These are phyloP conservation scores for Tenebrosternarchus preto DNA, from an alignment of 2,113 vertebrate genomes.

Conservation along the genomic window DNA sequence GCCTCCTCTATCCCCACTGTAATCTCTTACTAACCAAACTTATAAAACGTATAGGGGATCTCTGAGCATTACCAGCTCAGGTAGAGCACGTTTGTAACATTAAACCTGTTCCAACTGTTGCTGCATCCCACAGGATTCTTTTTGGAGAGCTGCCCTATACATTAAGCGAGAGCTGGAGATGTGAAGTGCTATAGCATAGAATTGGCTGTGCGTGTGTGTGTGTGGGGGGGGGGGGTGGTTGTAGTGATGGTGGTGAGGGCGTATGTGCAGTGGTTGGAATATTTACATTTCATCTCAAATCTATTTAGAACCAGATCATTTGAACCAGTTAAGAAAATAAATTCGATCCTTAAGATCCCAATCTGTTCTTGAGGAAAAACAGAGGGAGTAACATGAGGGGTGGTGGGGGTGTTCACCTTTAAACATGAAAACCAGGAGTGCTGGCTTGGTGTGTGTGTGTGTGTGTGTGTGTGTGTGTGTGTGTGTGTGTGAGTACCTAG, in stretches of 20 bases:
- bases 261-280: slow-evolving; percentile 19
- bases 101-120: neutral
- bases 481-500: neutral
- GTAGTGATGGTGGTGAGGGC: neutral
- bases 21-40: neutral
- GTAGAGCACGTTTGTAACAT: neutral
- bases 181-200: neutral
- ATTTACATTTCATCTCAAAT: slow-evolving; percentile 63
- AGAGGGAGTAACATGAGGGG: slow-evolving; percentile 38
- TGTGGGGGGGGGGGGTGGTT: slow-evolving; percentile 14
- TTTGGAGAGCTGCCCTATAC: slow-evolving; percentile 47
- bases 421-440: slow-evolving; percentile 30
- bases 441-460: slow-evolving; percentile 14
- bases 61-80: neutral
- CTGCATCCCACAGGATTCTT: slow-evolving; percentile 2
- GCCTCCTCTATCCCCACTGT: too few relatives aligned
- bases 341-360: slow-evolving; percentile 64
- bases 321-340: slow-evolving; percentile 68
- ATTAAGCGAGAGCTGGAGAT: slow-evolving; percentile 19
- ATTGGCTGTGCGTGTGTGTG: slow-evolving; percentile 19
- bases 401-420: slow-evolving; percentile 51
- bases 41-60: neutral
- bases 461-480: slow-evolving; percentile 11
- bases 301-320: slow-evolving; percentile 61
- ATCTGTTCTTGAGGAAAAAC: slow-evolving; percentile 60